Evolutionary conservation across 1,140 invertebrate genomes (phyloP).

Genomic region (Drosophila ercepeae): DNA sequence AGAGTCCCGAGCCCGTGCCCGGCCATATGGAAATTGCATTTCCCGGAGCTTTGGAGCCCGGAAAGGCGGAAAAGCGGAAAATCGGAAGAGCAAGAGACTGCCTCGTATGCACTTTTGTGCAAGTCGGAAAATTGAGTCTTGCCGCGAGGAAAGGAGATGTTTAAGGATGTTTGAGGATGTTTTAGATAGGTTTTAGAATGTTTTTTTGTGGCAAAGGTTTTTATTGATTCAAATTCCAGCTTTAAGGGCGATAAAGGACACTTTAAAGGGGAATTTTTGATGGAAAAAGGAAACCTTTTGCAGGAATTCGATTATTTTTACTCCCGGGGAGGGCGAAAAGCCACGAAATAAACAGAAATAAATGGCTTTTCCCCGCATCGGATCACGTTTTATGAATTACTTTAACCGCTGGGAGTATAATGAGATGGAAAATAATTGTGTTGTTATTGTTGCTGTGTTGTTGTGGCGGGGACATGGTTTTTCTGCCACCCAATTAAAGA

Average conservation of each 20-base stretch:
- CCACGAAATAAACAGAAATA: too few relatives aligned
- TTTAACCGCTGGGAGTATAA: conserved; percentile 33
- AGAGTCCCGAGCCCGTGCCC: neutral
- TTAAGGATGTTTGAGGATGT: too few relatives aligned
- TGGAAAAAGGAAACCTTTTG: too few relatives aligned
- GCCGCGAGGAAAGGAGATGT: too few relatives aligned
- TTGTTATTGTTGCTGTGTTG: conserved; percentile 15
- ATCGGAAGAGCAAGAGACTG: conserved; percentile 7
- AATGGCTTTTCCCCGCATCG: conserved; percentile 13
- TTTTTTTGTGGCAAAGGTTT: too few relatives aligned
- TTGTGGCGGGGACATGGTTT: neutral
- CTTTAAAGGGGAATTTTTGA: too few relatives aligned
- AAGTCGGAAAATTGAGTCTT: conserved; percentile 68
- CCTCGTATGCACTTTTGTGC: conserved; percentile 62
- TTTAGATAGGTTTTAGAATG: too few relatives aligned
- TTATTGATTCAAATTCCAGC: neutral
- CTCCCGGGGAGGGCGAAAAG: conserved; percentile 19
- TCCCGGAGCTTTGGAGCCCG: neutral
- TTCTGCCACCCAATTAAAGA: conserved; percentile 24
- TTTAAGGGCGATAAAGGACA: neutral
- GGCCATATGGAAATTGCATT: conserved; percentile 56
- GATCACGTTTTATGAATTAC: conserved; percentile 25
- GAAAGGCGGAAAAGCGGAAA: conserved; percentile 1
- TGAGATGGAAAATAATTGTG: conserved; percentile 39
- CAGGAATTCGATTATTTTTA: conserved; percentile 8